A percentile compares a stretch with the other conserved stretches of the same genome.
Evolutionary conservation across 2,113 vertebrate genomes (phyloP).

Genomic region (Callaeas wilsoni): DNA sequence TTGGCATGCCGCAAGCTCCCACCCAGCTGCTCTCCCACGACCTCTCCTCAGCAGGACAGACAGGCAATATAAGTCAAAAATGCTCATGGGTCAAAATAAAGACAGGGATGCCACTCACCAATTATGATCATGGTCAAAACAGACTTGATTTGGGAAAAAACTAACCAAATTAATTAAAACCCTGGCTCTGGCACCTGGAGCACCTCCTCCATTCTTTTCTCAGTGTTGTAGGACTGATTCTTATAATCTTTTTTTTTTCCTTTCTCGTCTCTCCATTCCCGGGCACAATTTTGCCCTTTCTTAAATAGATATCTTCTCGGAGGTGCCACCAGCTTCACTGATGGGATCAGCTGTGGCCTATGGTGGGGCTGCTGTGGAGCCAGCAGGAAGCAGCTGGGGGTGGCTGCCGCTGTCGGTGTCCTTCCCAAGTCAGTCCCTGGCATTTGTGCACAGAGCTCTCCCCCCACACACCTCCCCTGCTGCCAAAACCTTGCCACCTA

Average conservation of each 20-base stretch:
- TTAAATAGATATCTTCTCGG: neutral
- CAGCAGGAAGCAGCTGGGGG: neutral
- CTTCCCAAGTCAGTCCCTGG: neutral
- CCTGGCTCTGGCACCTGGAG: neutral
- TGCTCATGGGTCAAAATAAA: neutral
- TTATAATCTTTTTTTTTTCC: accelerated
- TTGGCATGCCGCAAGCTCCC: neutral
- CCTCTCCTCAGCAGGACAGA: neutral
- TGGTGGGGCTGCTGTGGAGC: neutral
- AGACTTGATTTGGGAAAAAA: neutral
- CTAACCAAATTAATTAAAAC: neutral
- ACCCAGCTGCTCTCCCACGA: neutral
- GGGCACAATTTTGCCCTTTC: neutral
- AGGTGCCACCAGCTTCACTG: neutral
- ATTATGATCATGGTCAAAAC: neutral
- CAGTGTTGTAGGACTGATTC: neutral
- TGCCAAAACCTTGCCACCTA: neutral
- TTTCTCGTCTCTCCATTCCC: neutral
- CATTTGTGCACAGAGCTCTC: neutral
- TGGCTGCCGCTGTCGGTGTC: neutral
- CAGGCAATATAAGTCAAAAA: neutral
- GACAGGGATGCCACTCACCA: neutral
- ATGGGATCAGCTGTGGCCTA: neutral
- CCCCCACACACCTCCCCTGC: neutral
- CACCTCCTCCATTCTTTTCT: neutral